Evolutionary conservation across 2,113 vertebrate genomes (phyloP).

Genomic region (Megaleporinus macrocephalus): DNA sequence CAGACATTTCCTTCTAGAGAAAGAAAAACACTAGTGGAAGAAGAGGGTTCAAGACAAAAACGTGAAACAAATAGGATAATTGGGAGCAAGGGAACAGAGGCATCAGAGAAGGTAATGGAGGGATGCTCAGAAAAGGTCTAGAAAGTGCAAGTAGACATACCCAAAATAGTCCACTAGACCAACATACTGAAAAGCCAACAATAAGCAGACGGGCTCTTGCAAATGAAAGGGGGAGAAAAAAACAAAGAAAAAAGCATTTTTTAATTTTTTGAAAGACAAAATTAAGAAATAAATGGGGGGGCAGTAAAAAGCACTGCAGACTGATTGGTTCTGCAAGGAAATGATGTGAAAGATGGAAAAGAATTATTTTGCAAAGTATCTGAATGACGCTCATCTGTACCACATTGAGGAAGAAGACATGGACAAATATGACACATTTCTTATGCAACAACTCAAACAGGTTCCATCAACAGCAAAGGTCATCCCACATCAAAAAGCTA

Average conservation of each 20-base stretch:
- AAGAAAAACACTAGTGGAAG: no score
- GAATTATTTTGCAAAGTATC: slow-evolving; percentile 11
- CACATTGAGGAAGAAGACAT: slow-evolving; percentile 14
- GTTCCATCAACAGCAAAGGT: slow-evolving; percentile 19
- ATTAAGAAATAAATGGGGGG: background rate
- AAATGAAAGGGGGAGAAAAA: background rate
- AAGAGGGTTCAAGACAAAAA: no score
- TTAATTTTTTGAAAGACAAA: background rate
- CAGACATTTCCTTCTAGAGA: no score
- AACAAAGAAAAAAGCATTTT: background rate
- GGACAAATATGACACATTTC: slow-evolving; percentile 34
- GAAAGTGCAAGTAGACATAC: background rate
- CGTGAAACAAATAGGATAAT: no score
- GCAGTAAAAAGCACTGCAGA: slow-evolving; percentile 43
- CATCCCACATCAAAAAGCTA: no score
- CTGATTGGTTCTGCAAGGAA: slow-evolving; percentile 25
- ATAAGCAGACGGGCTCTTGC: background rate
- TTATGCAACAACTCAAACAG: slow-evolving; percentile 35
- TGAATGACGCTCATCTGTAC: slow-evolving; percentile 11
- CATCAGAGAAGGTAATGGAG: no score
- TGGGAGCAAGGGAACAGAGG: no score
- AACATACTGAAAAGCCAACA: background rate
- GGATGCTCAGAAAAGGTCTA: background rate
- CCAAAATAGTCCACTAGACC: background rate
- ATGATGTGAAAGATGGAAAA: slow-evolving; percentile 38